A percentile compares a stretch with the other conserved stretches of the same genome.
Conservation (phyloP, 2,113 vertebrate species). For the Dipodomys merriami region DNA sequence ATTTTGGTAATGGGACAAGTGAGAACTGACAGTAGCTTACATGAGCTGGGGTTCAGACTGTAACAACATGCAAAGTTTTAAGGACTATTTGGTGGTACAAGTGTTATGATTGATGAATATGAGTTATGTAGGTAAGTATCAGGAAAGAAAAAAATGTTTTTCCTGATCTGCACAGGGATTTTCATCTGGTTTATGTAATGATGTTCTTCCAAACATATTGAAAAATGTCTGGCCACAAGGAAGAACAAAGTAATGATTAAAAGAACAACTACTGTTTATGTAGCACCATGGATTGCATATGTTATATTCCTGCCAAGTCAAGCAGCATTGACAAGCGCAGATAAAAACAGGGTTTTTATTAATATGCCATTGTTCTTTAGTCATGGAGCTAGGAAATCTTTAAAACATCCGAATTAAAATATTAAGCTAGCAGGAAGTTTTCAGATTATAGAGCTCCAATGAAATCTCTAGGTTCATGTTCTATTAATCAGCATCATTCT, state of each 20-base stretch:
- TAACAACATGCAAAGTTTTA: not conserved
- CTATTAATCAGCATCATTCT: not conserved
- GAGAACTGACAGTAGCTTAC: not conserved
- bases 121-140: not conserved
- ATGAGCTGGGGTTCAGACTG: not conserved
- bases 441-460: not conserved
- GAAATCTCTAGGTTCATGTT: not conserved
- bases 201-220: not conserved
- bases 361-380: not conserved
- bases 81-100: not conserved
- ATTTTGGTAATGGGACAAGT: constrained; percentile 9
- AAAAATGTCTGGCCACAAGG: not conserved
- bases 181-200: constrained; percentile 9
- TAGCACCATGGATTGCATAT: not conserved
- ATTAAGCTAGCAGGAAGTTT: not conserved
- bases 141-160: not conserved
- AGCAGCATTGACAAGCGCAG: not conserved
- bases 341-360: not conserved
- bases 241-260: not conserved
- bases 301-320: not conserved
- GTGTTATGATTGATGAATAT: not conserved
- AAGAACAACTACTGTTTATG: not conserved
- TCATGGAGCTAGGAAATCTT: not conserved
- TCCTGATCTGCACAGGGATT: not conserved
- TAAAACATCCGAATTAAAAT: not conserved